Base-by-base conservation (phyloP, 2,113 vertebrate species). In the Poecilia latipinna region DNA sequence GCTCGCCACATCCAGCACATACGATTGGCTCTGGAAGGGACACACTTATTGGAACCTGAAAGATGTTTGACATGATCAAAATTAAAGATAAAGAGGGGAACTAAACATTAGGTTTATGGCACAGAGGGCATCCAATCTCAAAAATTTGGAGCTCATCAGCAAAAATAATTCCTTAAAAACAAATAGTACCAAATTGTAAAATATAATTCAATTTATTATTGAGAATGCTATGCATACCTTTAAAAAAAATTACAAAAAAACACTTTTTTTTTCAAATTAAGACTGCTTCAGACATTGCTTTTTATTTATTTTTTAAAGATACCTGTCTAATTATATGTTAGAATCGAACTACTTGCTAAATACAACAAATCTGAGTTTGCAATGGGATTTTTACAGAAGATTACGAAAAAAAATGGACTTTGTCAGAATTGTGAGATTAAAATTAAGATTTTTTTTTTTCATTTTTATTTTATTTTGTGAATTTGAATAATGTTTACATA, bases 1-100 rank as follows among this genome's bases (percentile, higher is more conserved):
- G 84, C 69, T 85, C 83, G 1, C 90, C 83, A 19, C 94, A 94
- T n/a, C 91, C 92, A 0, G 79, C 86, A 7, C 92, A 68, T 19
- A 29, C 68, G 61, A 92, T 78, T 15, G 86, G 86, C 74, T 87
- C 84, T 66, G 84, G 82, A 57, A 84, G 1, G 32, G 88, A 80
- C 6, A 77, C 65, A 0, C 72, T 33, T 3, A 62, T n/a, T 0
- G 74, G 70, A 54, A 72, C 64, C 89, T 92, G 75, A 48, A 57
- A 57, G 26, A 11, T 7, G 64, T 10, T 19, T 11, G 31, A 8
- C 10, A 6, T 68, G 13, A 61, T 19, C 1, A 6, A 29, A 33
- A 61, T 22, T 12, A 75, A 26, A 68, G 0, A 26, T 15, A 13
- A 5, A 39, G 28, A 29, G 13, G 26, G 12, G 26, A 61, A 29